Conservation (phyloP, 2,113 vertebrate species). For the Recurvirostra avosetta region DNA sequence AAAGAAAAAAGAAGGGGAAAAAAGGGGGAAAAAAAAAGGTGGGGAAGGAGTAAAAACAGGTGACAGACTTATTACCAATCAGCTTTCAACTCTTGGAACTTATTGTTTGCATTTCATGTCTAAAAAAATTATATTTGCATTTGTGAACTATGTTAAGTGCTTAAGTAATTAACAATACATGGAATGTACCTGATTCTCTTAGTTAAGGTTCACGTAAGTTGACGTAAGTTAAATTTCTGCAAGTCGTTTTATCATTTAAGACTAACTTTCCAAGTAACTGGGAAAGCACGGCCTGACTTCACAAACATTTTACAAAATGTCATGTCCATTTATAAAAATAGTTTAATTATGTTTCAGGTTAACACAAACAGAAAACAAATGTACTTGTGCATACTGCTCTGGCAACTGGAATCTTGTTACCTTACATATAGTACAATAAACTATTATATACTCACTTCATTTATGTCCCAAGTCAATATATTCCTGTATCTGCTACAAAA, state of each 20-base stretch:
- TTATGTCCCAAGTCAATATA: background rate
- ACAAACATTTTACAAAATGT: background rate
- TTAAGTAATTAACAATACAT: background rate
- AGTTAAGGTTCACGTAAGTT: background rate
- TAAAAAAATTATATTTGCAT: background rate
- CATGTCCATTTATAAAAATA: background rate
- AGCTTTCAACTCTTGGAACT: background rate
- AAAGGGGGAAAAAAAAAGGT: accelerated
- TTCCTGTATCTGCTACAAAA: background rate
- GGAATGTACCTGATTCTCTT: background rate
- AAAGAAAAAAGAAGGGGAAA: background rate
- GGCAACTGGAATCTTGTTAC: background rate
- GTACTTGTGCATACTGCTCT: background rate
- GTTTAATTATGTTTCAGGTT: background rate
- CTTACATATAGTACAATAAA: background rate
- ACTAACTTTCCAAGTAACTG: background rate
- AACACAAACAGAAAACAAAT: background rate
- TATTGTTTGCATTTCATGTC: background rate
- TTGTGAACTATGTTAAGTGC: background rate
- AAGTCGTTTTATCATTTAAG: background rate
- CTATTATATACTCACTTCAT: background rate
- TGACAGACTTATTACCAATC: background rate
- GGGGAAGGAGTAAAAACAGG: background rate
- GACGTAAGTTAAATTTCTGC: background rate
- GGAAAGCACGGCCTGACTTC: background rate